Conservation (phyloP, 2,888 invertebrate species). For the Marasmarcha lunaedactyla region DNA sequence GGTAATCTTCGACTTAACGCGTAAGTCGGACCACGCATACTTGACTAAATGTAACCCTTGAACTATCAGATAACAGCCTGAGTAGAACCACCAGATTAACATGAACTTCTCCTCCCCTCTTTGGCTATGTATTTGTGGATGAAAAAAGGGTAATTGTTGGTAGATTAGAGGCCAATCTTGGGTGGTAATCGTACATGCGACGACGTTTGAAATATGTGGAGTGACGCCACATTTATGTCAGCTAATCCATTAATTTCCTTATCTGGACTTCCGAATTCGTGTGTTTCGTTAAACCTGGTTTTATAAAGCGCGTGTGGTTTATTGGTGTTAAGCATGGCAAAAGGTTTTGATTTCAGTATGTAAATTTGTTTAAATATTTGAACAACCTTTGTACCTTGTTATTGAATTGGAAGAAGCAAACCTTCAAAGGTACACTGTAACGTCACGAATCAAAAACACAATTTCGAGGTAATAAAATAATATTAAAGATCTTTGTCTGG, state of each 20-base stretch:
- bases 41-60: slow-evolving; percentile 58
- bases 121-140: background rate
- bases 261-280: slow-evolving; percentile 63
- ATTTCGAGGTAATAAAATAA: too few species aligned
- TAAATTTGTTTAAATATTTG: background rate
- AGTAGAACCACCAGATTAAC: slow-evolving; percentile 25
- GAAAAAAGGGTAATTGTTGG: background rate
- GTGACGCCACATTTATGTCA: slow-evolving; percentile 69
- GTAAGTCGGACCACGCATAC: slow-evolving; percentile 61
- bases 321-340: slow-evolving; percentile 49
- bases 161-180: slow-evolving; percentile 20
- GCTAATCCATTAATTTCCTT: slow-evolving; percentile 67
- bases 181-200: slow-evolving; percentile 37
- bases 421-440: too few species aligned
- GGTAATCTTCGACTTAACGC: slow-evolving; percentile 47
- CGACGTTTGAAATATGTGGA: slow-evolving; percentile 62
- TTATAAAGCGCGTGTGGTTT: slow-evolving; percentile 40
- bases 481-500: too few species aligned
- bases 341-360: slow-evolving; percentile 13
- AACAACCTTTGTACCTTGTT: background rate
- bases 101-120: slow-evolving; percentile 20
- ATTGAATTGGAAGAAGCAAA: background rate
- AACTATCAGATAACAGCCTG: slow-evolving; percentile 51
- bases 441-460: too few species aligned
- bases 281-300: slow-evolving; percentile 36